phyloP scores from a whole-genome alignment of 2,888 invertebrate genomes.

The Halictus quadricinctus region DNA sequence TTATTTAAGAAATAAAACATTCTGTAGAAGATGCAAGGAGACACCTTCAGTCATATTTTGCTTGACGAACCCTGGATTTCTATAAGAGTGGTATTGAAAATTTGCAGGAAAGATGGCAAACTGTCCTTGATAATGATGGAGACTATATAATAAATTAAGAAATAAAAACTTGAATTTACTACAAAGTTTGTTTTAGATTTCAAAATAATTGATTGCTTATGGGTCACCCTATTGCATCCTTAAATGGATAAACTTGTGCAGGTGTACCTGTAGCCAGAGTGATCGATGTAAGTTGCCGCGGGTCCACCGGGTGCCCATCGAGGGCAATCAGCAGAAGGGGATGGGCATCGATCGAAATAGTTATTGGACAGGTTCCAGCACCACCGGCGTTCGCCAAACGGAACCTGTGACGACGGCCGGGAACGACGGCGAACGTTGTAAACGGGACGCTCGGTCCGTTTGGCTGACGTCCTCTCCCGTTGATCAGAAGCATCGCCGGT shows the following conservation, averaged over 20 bases:
- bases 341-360: slow-evolving; percentile 87
- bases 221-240: too few species aligned
- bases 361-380: slow-evolving; percentile 87
- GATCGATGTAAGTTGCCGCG: slow-evolving; percentile 85
- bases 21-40: too few species aligned
- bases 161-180: too few species aligned
- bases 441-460: slow-evolving; percentile 80
- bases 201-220: too few species aligned
- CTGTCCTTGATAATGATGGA: too few species aligned
- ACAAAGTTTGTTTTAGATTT: too few species aligned
- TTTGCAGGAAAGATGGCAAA: too few species aligned
- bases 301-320: slow-evolving; percentile 87
- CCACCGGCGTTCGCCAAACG: slow-evolving; percentile 88
- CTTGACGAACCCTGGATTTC: too few species aligned
- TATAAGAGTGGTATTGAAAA: too few species aligned
- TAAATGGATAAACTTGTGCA: background rate
- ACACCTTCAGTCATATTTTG: too few species aligned
- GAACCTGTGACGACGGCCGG: slow-evolving; percentile 87
- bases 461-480: slow-evolving; percentile 85
- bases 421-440: slow-evolving; percentile 83
- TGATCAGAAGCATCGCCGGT: slow-evolving; percentile 85
- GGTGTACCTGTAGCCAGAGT: slow-evolving; percentile 85
- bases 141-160: too few species aligned
- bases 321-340: slow-evolving; percentile 86
- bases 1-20: too few species aligned